A percentile compares a stretch with the other conserved stretches of the same genome.
phyloP scores from a whole-genome alignment of 2,113 vertebrate species.

The Xiphophorus hellerii region DNA sequence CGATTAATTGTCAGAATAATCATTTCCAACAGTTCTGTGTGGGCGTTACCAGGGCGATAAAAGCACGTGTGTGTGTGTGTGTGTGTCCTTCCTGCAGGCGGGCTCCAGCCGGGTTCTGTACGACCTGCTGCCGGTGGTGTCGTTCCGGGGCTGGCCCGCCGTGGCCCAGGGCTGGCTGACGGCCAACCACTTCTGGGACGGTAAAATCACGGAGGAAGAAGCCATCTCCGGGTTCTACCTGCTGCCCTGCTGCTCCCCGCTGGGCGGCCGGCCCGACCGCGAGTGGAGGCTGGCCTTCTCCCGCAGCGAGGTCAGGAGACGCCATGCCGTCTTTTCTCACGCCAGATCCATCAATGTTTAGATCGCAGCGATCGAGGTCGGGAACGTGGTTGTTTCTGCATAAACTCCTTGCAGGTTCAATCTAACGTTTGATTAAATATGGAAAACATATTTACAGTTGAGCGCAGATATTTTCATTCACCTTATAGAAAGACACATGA shows the following conservation, averaged over 20 bases:
- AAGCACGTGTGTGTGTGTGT: too few relatives aligned
- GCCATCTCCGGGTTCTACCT: constrained; percentile 86
- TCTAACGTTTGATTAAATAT: too few relatives aligned
- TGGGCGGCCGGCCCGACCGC: constrained; percentile 77
- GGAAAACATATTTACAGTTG: too few relatives aligned
- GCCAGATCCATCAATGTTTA: too few relatives aligned
- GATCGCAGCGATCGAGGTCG: too few relatives aligned
- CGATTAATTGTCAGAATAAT: too few relatives aligned
- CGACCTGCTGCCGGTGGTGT: constrained; percentile 87
- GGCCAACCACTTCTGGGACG: constrained; percentile 88
- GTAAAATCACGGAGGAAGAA: constrained; percentile 84
- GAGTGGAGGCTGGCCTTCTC: constrained; percentile 89
- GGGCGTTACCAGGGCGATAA: not conserved
- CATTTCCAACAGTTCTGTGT: too few relatives aligned
- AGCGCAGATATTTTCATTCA: too few relatives aligned
- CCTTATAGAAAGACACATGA: too few relatives aligned
- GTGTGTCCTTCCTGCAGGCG: constrained; percentile 50
- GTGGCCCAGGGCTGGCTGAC: constrained; percentile 85
- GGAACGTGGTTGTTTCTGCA: too few relatives aligned
- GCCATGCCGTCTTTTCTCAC: not conserved
- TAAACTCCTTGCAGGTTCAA: too few relatives aligned
- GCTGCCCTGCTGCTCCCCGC: constrained; percentile 82
- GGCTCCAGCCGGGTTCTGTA: constrained; percentile 84
- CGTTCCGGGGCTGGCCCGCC: constrained; percentile 86
- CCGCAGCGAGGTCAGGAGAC: constrained; percentile 80